Base-by-base conservation (phyloP, 2,888 invertebrate genomes). In the Drosophila emarginata region DNA sequence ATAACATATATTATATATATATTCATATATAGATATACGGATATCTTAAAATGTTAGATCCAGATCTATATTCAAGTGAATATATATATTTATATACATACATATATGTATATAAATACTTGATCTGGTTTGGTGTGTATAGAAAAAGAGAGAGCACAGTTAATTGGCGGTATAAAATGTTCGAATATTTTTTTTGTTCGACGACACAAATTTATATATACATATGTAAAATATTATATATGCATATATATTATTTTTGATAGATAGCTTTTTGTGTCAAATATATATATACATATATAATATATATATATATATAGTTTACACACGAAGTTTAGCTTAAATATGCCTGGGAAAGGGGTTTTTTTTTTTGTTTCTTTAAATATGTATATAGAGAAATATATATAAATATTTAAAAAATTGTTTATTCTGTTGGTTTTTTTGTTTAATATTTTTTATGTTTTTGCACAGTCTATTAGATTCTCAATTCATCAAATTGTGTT, bases 381-480 rank as follows among this genome's bases (percentile, higher is more conserved):
- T 71, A 70, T 58, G 39, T 58, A 58, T 71, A 71, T 64, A 57
- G 63, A 71, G 74, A 80, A 71, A 83, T 77, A 77, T 75, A 71
- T 74, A 71, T 74, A 70, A 74, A 74, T 74, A 64, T 70, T 70
- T 66, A 82, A 72, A 79, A 78, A 83, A 70, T 72, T 69, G 39
- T 58, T 64, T 80, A 57, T 56, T 60, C 14, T 45, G 45, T 14
- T 21, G 18, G 18, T 45, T 69, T 75, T 72, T 80, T 79, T 77
- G 71, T 75, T 80, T 79, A 76, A 79, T 78, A 74, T 74, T 68
- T 76, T 58, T 72, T 79, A 78, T 77, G 72, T 76, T 81, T 80
- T 85, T 80, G 86, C 82, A 84, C 88, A 84, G 84, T 84, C 84
- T 84, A 84, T 84, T 84, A 85, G 84, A 87, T 84, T 84, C 84